Evolutionary conservation across 2,113 vertebrate genomes (phyloP), one percentile per base, ranked within the genome.

Genomic region (Silurus glanis): DNA sequence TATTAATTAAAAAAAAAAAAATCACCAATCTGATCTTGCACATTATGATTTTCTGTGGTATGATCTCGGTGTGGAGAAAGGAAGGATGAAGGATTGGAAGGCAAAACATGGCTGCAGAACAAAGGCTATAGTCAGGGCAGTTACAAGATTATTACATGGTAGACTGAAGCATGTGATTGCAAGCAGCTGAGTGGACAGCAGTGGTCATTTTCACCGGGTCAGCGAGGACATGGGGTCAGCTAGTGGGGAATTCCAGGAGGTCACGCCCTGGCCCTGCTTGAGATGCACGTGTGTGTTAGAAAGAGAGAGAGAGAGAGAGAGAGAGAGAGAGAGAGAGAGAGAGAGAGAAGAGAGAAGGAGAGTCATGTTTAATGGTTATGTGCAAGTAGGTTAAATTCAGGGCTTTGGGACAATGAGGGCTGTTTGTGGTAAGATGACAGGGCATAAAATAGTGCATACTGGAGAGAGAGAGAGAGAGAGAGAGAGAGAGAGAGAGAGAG

Each of bases 91-190:
- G 75, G 49, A 45, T 62, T 71, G 85, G 86, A 83, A 56, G 71
- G 67, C 66, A 79, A 78, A 66, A 75, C 83, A 86, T 74, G 80
- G 81, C 75, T 67, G 83, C 13, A 76, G 85, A 89, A 88, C 80
- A 84, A 87, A 85, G 72, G 45, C 80, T 76, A 74, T 17, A 62
- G 79, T 89, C 83, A 69, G 84, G 71, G 55, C 85, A 90, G 89
- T 83, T 86, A 85, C 67, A 82, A 80, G 85, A 88, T 82, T 83
- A 89, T 89, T 90, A 86, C 86, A 84, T 90, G 87, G 81, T 87
- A 88, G 87, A 87, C 23, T 91, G 91, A 90, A 88, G 89, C 90
- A 90, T 89, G 86, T 89, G 83, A 90, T 89, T 90, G 87, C 82
- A 64, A 86, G 86, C 82, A 87, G 89, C 87, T 83, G 89, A 91